Base-by-base conservation (phyloP, 2,797 vertebrate species). In the Anguilla obscura region DNA sequence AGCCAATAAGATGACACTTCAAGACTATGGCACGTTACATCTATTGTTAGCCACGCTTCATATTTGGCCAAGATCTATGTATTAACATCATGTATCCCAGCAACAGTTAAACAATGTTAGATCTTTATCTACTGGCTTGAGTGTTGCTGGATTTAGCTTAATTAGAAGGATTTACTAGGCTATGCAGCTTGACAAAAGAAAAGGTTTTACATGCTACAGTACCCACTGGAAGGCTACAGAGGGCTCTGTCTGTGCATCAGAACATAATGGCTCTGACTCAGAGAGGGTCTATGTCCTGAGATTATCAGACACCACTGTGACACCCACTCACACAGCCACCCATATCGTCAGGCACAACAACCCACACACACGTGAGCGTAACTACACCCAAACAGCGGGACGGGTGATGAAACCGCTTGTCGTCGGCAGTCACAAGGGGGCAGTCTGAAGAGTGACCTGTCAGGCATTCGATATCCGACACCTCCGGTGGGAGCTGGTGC, bases 261-360 rank as follows among this genome's bases (percentile, higher is more conserved):
- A 33, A 56, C n/a, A 83, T 84, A 71, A 40, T 91, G 86, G 14
- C 1, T 14, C 33, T 90, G 90, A 91, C 88, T 90, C 92, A 82
- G 63, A 88, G 89, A 89, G 91, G 91, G 69, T 80, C 12, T 56
- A 18, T 27, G 79, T 52, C 63, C 10, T 56, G 50, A 56, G 83
- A 58, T 58, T 9, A 85, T 54, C 27, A 58, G n/a, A 85, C 33
- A 52, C 74, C 74, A 76, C 30, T 16, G 74, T 85, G 52, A 85
- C 48, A 33, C 66, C n/a, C 66, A 8, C 24, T 71, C 66, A 71
- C n/a, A 30, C 66, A 71, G n/a, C 66, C 66, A 30, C 8, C 66
- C 66, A 30, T 8, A 71, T 30, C 56, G 16, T 18, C 56, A 58
- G 16, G 14, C 56, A 58, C 56, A 58, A 58, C 56, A 16, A 69